Evolutionary conservation across 2,797 vertebrate genomes (phyloP), one percentile per base, ranked within the genome.

Genomic region (Hoplostethus atlanticus): DNA sequence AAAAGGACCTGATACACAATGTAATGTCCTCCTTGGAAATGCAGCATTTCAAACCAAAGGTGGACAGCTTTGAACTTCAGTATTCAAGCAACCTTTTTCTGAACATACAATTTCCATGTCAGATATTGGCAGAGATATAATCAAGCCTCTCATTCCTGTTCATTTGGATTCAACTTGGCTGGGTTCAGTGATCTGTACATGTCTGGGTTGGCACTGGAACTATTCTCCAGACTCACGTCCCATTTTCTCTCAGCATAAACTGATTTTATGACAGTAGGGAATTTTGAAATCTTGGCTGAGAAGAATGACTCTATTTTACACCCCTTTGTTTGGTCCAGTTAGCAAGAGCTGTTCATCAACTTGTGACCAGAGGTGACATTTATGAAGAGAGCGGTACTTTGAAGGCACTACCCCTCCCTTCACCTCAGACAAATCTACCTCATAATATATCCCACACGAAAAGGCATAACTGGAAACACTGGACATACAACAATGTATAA

Each of bases 291-390:
- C 46, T 17, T 51, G 60, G 12, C 28, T 62, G n/a, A 38, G 34
- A n/a, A 11, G 42, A 10, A 63, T 17, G 3, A 62, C 11, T 34
- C 46, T 52, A 54, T 52, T 52, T 28, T 21, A 38, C 25, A 6
- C 11, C 21, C 17, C 16, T 71, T 67, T 44, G 31, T 53, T 67
- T 46, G 7, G 50, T 47, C 40, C 12, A 64, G 42, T 61, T 62
- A 62, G 38, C 25, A 40, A 30, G 8, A 71, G 21, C 15, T 48
- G 66, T 40, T 25, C 55, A 7, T 40, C 48, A 38, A 15, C 36
- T 40, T 52, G 40, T 42, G 40, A 42, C 40, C 8, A 28, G 16
- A 58, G 9, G n/a, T 16, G 31, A 0, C 0, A 28, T 52, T 52
- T 7, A 13, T 15, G 9, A 25, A 28, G 13, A 53, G n/a, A 54